phyloP scores from a whole-genome alignment of 2,797 vertebrate species.

The Cirrhinus molitorella region DNA sequence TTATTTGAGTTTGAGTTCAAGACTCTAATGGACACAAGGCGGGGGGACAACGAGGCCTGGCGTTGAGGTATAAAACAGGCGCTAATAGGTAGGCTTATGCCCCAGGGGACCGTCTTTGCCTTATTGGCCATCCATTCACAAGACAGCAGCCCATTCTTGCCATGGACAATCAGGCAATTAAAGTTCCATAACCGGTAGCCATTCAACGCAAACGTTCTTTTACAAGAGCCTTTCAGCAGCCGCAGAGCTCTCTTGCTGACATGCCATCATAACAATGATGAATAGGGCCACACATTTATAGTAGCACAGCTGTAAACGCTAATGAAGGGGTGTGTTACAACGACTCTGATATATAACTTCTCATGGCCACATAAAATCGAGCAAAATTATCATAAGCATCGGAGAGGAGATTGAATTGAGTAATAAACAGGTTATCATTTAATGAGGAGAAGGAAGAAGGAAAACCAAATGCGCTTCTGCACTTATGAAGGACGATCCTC shows the following conservation, averaged over 20 bases:
- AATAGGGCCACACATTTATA: constrained; percentile 72
- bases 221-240: constrained; percentile 72
- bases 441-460: constrained; percentile 44
- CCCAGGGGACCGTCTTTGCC: constrained; percentile 72
- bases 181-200: constrained; percentile 73
- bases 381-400: constrained; percentile 57
- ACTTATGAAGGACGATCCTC: constrained; percentile 29
- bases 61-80: constrained; percentile 67
- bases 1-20: constrained; percentile 58
- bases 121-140: constrained; percentile 80
- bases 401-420: constrained; percentile 50
- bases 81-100: constrained; percentile 75
- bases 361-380: constrained; percentile 53
- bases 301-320: constrained; percentile 65
- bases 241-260: constrained; percentile 73
- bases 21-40: constrained; percentile 61
- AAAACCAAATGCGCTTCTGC: constrained; percentile 28
- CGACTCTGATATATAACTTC: constrained; percentile 49
- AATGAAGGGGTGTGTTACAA: constrained; percentile 64
- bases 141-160: constrained; percentile 75
- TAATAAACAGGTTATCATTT: constrained; percentile 55
- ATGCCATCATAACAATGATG: constrained; percentile 81
- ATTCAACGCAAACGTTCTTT: constrained; percentile 71
- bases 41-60: constrained; percentile 69
- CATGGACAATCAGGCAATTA: constrained; percentile 83